Evolutionary conservation across 2,113 vertebrate species (phyloP).

Genomic region (Uria aalge): DNA sequence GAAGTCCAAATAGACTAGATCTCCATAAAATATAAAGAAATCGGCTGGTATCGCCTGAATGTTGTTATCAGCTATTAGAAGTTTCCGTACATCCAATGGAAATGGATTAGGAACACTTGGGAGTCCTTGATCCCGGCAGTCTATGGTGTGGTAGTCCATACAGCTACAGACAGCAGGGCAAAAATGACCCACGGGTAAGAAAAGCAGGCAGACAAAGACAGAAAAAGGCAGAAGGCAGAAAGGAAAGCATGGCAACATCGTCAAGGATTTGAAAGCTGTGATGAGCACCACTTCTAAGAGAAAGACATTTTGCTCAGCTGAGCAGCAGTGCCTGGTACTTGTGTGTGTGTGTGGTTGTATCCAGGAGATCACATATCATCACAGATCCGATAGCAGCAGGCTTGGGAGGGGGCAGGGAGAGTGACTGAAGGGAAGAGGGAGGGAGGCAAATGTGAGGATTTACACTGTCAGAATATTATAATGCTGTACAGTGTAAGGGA

Average conservation of each 20-base stretch:
- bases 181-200: constrained; percentile 63
- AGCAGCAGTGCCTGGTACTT: constrained; percentile 27
- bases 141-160: constrained; percentile 89
- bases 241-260: constrained; percentile 75
- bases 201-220: constrained; percentile 54
- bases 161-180: constrained; percentile 89
- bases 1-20: constrained; percentile 95
- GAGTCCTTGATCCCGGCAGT: constrained; percentile 87
- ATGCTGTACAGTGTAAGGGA: not conserved
- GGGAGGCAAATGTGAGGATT: constrained; percentile 58
- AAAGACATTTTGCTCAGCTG: constrained; percentile 58
- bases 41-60: constrained; percentile 90
- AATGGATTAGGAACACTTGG: constrained; percentile 88
- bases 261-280: constrained; percentile 53
- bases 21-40: constrained; percentile 94
- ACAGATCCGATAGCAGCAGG: constrained; percentile 78
- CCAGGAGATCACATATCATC: constrained; percentile 83
- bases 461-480: constrained; percentile 43
- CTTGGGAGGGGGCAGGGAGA: constrained; percentile 65
- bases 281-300: constrained; percentile 62
- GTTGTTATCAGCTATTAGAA: constrained; percentile 91
- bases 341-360: constrained; percentile 60
- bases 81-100: constrained; percentile 91
- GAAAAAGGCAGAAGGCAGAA: constrained; percentile 67
- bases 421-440: not conserved